Evolutionary conservation across 2,113 vertebrate species (phyloP), one percentile per base, ranked within the genome.

Genomic region (Lanius ludovicianus): DNA sequence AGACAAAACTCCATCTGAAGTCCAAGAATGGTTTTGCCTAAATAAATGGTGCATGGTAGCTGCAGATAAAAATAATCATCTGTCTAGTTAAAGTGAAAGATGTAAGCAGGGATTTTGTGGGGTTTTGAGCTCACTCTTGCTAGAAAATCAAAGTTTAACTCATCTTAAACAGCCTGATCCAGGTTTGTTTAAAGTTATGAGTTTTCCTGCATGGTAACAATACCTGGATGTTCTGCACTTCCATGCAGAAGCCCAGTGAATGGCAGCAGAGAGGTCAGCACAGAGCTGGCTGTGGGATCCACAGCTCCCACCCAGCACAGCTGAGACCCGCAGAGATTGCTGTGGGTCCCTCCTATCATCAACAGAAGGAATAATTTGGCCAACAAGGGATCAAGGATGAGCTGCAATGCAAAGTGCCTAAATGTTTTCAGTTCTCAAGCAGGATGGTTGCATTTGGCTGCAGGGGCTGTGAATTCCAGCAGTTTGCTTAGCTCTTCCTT

Each of bases 11-110:
- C 88, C 68, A 53, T 86, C 71, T 76, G 71, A 97, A 83, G 50
- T 46, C 71, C 68, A 55, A 65, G 75, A 87, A 76, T 57, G 57
- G 50, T 95, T 90, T 85, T 93, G 67, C 67, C 46, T 76, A 84
- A 93, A 94, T 90, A 84, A 95, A 84, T 59, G 39, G 62, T 74
- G 42, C 65, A 13, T 84, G 95, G 83, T 88, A 80, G 86, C 67
- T 73, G 35, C 50, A 90, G 94, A 90, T 93, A 96, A 95, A 92
- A 95, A n/a, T 80, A 95, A 92, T 87, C 10, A 39, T 49, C 62
- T 88, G 81, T 69, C 77, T 91, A 87, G 84, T 91, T 80, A 84
- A 96, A 93, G 73, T 87, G 60, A 93, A 87, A 89, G 50, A 87
- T 60, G 31, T 33, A 67, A 84, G 64, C 49, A 84, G 50, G 59